Base-by-base conservation (phyloP, 1,140 invertebrate species). In the Plectrocnemia conspersa region DNA sequence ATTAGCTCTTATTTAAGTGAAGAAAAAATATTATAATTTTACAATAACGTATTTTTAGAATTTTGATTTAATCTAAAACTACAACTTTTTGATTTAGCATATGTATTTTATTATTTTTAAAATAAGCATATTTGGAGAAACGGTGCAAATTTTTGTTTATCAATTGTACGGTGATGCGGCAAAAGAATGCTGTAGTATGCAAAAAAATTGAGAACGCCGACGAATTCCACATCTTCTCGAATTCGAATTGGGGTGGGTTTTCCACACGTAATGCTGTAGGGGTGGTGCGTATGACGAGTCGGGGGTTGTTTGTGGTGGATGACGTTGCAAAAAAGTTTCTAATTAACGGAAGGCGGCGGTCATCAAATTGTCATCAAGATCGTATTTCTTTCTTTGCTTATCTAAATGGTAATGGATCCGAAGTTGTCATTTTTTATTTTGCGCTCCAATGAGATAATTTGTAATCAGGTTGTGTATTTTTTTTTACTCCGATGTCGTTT, bases 341-440 rank as follows among this genome's bases (percentile, higher is more conserved):
- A 61, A 61, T 61, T 61, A 61, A 57, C 59, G 38, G 49, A 52
- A 53, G 59, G 35, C 42, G 38, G 35, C 50, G 54, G 59, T 57
- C 54, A 54, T 61, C 54, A 61, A 61, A 61, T 61, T 54, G 59
- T 61, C 59, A 54, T 61, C 59, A 61, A 41, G 33, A 54, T 56
- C 59, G 57, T 61, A 61, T 56, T 57, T 54, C 42, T 52, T 49
- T 54, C 32, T 54, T 32, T 50, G 36, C 54, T 44, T 50, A 54
- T 61, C 59, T 61, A 56, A 61, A 61, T 61, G 59, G 32, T 54
- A 57, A 61, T 57, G 44, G 36, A 46, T 50, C 47, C 33, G 11
- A 47, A 27, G 23, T 19, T 24, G 52, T 25, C 42, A 18, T 47
- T 38, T 55, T 33, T 18, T 19, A 3, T 19, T 10, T 15, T 10